Percentiles rank a stretch among this genome's conserved stretches.
Evolutionary conservation across 2,797 vertebrate species (phyloP).

Genomic region (Ispidina picta): DNA sequence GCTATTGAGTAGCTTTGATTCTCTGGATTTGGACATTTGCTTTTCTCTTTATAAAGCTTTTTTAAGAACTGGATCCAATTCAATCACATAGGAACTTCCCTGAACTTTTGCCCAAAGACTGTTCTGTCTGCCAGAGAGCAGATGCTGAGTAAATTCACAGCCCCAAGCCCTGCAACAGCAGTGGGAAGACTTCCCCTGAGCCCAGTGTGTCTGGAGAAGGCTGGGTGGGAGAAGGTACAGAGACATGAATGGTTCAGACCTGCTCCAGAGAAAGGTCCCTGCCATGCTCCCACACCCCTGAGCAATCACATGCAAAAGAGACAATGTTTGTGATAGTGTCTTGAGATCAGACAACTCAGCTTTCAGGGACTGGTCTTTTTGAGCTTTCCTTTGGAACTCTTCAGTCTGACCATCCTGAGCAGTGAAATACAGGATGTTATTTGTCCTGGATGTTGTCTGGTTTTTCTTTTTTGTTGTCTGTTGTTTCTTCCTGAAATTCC

Average conservation of each 20-base stretch:
- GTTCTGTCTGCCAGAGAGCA: background rate
- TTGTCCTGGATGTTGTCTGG: background rate
- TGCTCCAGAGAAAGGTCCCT: background rate
- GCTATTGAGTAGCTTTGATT: background rate
- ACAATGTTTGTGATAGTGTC: background rate
- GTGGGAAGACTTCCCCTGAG: background rate
- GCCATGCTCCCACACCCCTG: background rate
- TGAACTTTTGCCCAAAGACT: background rate
- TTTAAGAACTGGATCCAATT: background rate
- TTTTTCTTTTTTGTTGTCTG: too few species aligned
- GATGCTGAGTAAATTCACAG: background rate
- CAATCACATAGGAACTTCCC: background rate
- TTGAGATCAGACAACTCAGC: background rate
- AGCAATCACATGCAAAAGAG: background rate
- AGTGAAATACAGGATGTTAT: background rate
- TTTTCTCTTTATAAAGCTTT: background rate
- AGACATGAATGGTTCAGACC: background rate
- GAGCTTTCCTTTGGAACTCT: background rate
- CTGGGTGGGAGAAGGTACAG: background rate
- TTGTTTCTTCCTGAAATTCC: background rate
- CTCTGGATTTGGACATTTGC: background rate
- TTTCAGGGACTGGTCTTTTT: background rate
- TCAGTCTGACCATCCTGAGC: background rate
- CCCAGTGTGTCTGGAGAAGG: background rate
- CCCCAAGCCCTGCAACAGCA: background rate